Conservation (phyloP, 30 jellyfish, hydroid and myxozoan genomes). For the Aurelia coerulea region DNA sequence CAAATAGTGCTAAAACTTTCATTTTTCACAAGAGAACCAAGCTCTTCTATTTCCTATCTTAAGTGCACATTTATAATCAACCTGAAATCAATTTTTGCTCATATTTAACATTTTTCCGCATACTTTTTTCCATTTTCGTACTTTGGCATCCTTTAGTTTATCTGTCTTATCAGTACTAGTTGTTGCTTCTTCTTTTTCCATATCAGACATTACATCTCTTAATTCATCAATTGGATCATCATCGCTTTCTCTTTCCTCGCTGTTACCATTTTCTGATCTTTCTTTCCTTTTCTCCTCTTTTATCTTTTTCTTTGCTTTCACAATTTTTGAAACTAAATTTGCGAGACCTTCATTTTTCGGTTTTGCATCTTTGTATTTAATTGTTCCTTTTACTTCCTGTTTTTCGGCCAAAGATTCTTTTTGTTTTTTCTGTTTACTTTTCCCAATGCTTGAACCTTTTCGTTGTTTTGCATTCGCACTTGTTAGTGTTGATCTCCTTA, state of each 20-base stretch:
- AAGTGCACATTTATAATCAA: too few relatives aligned
- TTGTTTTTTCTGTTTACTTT: conserved; percentile 21
- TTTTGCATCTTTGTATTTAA: neutral
- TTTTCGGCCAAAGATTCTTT: neutral
- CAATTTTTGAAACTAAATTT: conserved; percentile 34
- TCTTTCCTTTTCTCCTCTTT: neutral
- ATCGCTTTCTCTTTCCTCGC: conserved; percentile 15
- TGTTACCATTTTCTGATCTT: neutral
- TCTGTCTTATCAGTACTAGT: neutral
- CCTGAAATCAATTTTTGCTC: too few relatives aligned
- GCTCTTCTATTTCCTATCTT: too few relatives aligned
- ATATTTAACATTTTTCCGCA: conserved; percentile 19
- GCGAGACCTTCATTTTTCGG: neutral
- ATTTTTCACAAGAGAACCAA: too few relatives aligned
- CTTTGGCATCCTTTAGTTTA: neutral
- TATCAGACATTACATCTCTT: conserved; percentile 11
- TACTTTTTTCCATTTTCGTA: conserved; percentile 20
- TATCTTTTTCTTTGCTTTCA: conserved; percentile 29
- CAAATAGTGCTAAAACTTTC: too few relatives aligned
- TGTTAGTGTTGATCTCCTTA: conserved; percentile 43
- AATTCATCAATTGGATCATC: conserved; percentile 42
- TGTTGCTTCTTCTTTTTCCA: neutral
- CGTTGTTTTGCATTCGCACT: conserved; percentile 3
- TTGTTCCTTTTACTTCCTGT: conserved; percentile 5
- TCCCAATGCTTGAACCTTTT: neutral